Conservation (phyloP, 2,888 invertebrate species). For the Dendrolimus houi region DNA sequence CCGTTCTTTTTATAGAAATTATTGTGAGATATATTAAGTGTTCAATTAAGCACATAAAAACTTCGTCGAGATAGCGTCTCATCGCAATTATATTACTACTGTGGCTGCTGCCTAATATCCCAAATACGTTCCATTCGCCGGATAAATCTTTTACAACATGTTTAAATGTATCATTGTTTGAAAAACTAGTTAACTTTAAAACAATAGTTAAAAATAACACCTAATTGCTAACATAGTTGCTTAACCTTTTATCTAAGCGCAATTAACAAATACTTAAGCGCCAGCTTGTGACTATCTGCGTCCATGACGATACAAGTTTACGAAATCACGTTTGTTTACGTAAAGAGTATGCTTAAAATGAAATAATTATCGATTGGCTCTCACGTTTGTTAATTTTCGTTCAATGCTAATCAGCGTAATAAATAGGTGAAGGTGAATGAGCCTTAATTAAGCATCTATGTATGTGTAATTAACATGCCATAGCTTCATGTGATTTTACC, state of each 20-base stretch:
- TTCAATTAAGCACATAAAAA: too few relatives aligned
- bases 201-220: background rate
- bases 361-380: background rate
- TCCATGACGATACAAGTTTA: background rate
- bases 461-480: background rate
- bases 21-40: too few relatives aligned
- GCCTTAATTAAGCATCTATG: background rate
- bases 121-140: too few relatives aligned
- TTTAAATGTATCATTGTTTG: too few relatives aligned
- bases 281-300: background rate
- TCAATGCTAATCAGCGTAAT: background rate
- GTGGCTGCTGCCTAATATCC: too few relatives aligned
- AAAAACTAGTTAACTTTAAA: background rate
- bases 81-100: too few relatives aligned
- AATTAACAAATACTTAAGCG: background rate
- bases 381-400: background rate
- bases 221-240: background rate
- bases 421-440: background rate
- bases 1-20: too few relatives aligned
- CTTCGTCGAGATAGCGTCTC: too few relatives aligned
- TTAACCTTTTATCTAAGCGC: background rate
- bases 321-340: background rate
- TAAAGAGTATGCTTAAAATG: background rate
- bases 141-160: too few relatives aligned
- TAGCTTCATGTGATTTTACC: background rate